Percentiles rank a stretch among this genome's conserved stretches.
phyloP scores from a whole-genome alignment of 2,888 invertebrate genomes.

The Diachrysia chrysitis region DNA sequence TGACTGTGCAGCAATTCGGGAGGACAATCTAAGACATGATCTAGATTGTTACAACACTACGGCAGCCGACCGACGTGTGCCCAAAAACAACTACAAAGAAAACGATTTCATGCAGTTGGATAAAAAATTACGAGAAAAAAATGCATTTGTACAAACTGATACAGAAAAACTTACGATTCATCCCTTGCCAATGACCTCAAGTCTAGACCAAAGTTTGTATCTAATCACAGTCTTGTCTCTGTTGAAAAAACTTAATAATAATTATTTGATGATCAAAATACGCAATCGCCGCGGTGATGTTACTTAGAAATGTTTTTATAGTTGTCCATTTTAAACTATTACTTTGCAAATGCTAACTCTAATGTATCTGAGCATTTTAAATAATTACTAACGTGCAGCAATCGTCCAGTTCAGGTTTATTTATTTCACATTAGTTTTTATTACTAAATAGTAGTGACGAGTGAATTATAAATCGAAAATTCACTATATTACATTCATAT shows the following conservation, averaged over 20 bases:
- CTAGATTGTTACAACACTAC: slow-evolving; percentile 84
- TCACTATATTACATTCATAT: slow-evolving; percentile 47
- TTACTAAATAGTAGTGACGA: slow-evolving; percentile 58
- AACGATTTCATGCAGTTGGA: slow-evolving; percentile 79
- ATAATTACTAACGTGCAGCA: slow-evolving; percentile 75
- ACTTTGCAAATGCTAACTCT: slow-evolving; percentile 74
- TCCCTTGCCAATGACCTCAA: slow-evolving; percentile 85
- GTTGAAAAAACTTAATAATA: slow-evolving; percentile 76
- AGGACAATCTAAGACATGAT: slow-evolving; percentile 86
- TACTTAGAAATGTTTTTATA: slow-evolving; percentile 74
- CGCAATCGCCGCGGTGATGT: slow-evolving; percentile 60
- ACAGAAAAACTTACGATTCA: slow-evolving; percentile 83
- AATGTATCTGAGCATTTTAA: slow-evolving; percentile 69
- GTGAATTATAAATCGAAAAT: slow-evolving; percentile 51
- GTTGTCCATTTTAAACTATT: slow-evolving; percentile 73
- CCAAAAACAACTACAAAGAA: slow-evolving; percentile 84
- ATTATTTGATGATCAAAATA: slow-evolving; percentile 78
- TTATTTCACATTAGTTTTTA: slow-evolving; percentile 76
- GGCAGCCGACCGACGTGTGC: slow-evolving; percentile 78
- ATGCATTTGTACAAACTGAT: slow-evolving; percentile 76
- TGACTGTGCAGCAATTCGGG: slow-evolving; percentile 82
- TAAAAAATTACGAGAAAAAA: slow-evolving; percentile 77
- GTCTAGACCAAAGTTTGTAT: slow-evolving; percentile 78
- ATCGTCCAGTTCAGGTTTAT: slow-evolving; percentile 73
- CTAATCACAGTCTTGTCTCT: slow-evolving; percentile 66